These are phyloP conservation scores for Synanthedon formicaeformis DNA, from an alignment of 2,888 invertebrate species.

Conservation along the genomic window DNA sequence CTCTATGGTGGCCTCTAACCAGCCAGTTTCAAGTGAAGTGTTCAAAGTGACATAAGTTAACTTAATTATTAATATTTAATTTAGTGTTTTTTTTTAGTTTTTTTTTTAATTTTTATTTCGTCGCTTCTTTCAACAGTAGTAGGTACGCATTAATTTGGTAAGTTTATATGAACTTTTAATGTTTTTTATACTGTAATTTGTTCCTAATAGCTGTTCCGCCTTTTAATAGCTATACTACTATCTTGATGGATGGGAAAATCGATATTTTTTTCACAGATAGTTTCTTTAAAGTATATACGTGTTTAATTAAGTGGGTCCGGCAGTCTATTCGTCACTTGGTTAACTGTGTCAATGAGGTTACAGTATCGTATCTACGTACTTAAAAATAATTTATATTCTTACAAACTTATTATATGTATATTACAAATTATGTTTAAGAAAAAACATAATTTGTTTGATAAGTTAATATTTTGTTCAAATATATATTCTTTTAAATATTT, in stretches of 20 bases:
- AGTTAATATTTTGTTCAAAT: too few species aligned
- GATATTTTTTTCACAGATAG: not conserved
- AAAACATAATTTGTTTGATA: too few species aligned
- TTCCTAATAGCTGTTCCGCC: too few species aligned
- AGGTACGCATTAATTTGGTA: not conserved
- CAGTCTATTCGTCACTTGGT: conserved; percentile 18
- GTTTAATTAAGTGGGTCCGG: conserved; percentile 7
- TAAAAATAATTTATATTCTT: conserved; percentile 19
- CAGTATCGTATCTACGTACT: not conserved
- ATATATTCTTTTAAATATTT: too few species aligned
- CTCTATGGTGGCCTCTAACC: conserved; percentile 6
- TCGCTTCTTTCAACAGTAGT: not conserved
- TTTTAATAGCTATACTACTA: too few species aligned
- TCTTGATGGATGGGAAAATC: not conserved
- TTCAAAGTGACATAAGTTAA: conserved; percentile 3
- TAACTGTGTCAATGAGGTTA: conserved; percentile 13
- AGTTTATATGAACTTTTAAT: not conserved
- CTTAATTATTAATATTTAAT: conserved; percentile 2
- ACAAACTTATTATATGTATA: conserved; percentile 4
- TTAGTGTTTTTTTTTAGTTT: conserved; percentile 3
- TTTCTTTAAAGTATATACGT: not conserved
- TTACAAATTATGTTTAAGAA: too few species aligned
- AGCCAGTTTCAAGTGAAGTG: conserved; percentile 7
- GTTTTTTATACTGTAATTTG: not conserved
- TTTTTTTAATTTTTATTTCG: conserved; percentile 1